Percentiles rank a stretch among this genome's conserved stretches.
These are phyloP conservation scores for Criorhina ranunculi DNA, from an alignment of 2,888 invertebrate species.

Conservation along the genomic window DNA sequence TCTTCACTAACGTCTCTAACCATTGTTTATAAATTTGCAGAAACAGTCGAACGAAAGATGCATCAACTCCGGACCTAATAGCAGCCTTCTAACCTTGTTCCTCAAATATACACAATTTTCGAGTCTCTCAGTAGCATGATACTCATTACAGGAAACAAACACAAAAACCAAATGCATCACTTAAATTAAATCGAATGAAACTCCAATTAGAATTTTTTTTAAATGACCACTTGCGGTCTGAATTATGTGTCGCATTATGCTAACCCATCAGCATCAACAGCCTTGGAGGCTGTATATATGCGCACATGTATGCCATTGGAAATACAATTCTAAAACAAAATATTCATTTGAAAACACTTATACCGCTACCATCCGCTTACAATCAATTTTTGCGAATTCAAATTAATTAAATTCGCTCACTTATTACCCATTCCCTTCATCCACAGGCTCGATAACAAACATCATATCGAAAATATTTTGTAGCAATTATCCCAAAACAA, in stretches of 20 bases:
- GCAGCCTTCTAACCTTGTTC: no score
- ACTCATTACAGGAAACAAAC: not conserved
- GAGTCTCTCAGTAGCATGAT: no score
- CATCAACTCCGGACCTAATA: no score
- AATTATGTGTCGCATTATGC: slow-evolving; percentile 19
- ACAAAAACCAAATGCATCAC: slow-evolving; percentile 5
- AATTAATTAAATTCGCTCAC: slow-evolving; percentile 65
- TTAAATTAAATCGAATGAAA: slow-evolving; percentile 29
- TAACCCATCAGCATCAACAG: slow-evolving; percentile 9
- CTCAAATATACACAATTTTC: no score
- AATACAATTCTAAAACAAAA: slow-evolving; percentile 9
- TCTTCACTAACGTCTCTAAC: no score
- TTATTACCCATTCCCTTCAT: slow-evolving; percentile 11
- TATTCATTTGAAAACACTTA: slow-evolving; percentile 11
- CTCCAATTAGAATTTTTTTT: slow-evolving; percentile 24
- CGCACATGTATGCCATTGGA: no score
- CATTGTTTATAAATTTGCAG: no score
- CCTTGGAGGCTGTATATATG: no score
- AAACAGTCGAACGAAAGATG: no score
- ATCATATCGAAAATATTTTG: slow-evolving; percentile 69
- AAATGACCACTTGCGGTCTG: slow-evolving; percentile 13
- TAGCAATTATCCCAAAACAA: slow-evolving; percentile 70
- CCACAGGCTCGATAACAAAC: slow-evolving; percentile 37
- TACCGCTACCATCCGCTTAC: not conserved
- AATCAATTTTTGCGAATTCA: slow-evolving; percentile 29